Percentiles rank a stretch among this genome's conserved stretches.
These are phyloP conservation scores for Eubasilissa splendida DNA, from an alignment of 2,888 invertebrate genomes.

Conservation along the genomic window DNA sequence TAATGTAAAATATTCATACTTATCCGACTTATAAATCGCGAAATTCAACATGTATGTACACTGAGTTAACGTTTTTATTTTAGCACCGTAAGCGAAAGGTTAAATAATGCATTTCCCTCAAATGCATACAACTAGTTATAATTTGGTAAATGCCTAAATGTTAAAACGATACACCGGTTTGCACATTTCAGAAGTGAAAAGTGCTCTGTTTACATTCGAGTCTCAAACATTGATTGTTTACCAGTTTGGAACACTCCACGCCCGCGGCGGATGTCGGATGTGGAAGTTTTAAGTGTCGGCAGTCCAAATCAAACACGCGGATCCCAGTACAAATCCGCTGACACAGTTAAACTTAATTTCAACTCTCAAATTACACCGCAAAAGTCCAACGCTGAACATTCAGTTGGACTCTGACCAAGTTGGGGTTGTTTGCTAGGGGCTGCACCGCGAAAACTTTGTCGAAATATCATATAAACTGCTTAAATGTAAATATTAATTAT, in stretches of 20 bases:
- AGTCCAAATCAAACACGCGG: constrained; percentile 40
- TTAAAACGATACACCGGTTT: too few species aligned
- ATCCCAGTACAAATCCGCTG: constrained; percentile 7
- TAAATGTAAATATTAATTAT: not conserved
- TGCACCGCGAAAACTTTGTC: not conserved
- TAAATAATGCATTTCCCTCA: too few species aligned
- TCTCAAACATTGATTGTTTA: too few species aligned
- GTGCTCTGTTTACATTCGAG: too few species aligned
- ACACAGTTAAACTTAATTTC: constrained; percentile 48
- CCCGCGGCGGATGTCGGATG: not conserved
- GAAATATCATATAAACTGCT: not conserved
- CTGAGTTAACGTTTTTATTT: too few species aligned
- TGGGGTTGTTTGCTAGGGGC: constrained; percentile 9
- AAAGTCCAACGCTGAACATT: constrained; percentile 33
- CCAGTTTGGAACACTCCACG: not conserved
- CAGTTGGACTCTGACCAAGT: constrained; percentile 15
- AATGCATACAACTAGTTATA: too few species aligned
- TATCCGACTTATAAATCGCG: too few species aligned
- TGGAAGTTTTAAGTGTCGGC: constrained; percentile 33
- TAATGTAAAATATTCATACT: too few species aligned
- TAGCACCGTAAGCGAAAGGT: too few species aligned
- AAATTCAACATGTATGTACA: too few species aligned
- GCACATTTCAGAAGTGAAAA: too few species aligned
- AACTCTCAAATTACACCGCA: constrained; percentile 49
- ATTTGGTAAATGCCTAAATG: too few species aligned